These are phyloP conservation scores for Anas platyrhynchos DNA, from an alignment of 2,113 vertebrate species.

Conservation along the genomic window DNA sequence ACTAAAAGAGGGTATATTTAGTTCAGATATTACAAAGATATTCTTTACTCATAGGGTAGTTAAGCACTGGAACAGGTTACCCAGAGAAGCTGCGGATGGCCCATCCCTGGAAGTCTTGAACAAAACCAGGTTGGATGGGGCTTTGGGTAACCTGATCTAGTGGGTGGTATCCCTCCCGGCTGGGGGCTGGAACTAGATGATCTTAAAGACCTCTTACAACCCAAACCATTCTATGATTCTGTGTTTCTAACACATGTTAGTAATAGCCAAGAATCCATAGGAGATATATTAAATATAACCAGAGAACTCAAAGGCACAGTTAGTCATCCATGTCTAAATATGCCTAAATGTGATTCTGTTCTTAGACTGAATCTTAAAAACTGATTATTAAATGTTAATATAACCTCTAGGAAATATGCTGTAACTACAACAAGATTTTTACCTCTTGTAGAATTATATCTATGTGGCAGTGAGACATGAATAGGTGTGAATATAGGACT, in stretches of 20 bases:
- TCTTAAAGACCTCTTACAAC: neutral
- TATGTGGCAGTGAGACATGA: neutral
- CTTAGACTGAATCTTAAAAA: neutral
- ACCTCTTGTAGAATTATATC: neutral
- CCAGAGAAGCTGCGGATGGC: neutral
- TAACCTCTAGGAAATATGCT: neutral
- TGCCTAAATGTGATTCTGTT: neutral
- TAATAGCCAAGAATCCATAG: neutral
- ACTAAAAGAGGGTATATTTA: neutral
- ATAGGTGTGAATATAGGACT: neutral
- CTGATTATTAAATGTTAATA: neutral
- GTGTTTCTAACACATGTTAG: neutral
- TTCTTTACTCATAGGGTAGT: neutral
- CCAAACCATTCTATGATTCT: neutral
- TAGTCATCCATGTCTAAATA: neutral
- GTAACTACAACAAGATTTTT: neutral
- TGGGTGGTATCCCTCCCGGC: neutral
- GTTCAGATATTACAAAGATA: neutral
- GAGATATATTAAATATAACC: neutral
- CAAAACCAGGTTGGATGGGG: neutral
- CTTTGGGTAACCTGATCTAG: neutral
- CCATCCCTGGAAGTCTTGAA: neutral
- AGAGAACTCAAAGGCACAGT: accelerated
- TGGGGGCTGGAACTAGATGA: neutral
- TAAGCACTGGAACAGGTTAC: neutral